Base-by-base conservation (phyloP, 2,113 vertebrate species). In the Panthera tigris region DNA sequence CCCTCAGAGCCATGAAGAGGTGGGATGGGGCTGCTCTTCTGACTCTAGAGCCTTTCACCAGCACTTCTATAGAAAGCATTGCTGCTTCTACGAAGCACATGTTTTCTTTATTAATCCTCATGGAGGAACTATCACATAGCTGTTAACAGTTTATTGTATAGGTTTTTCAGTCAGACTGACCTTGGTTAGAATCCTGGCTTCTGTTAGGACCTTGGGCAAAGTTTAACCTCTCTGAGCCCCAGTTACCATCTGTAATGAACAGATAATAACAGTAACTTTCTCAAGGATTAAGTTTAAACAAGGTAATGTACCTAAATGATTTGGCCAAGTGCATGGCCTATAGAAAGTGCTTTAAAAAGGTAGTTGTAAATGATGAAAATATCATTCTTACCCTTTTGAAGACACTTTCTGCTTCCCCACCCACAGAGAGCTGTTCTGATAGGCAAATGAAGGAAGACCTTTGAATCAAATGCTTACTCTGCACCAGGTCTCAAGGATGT, bases 161-260 rank as follows among this genome's bases (percentile, higher is more conserved):
- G 63, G 29, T 7, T 74, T 55, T 50, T 27, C 41, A 94, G 52
- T 93, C 52, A 93, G 36, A 80, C 16, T 85, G n/a, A 71, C 33
- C 83, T 92, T 48, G 10, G 41, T 71, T 95, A 84, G 76, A 66
- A 76, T 79, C 39, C 74, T 84, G 90, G 48, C 50, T 93, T 86
- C 86, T 3, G 9, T n/a, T 27, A n/a, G 80, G 69, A 90, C 63
- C 55, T 86, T 55, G 13, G 52, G 48, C 25, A 68, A 91, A 93
- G 52, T 45, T 31, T 81, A 93, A 91, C 63, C 55, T 93, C 57
- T 78, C 52, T 39, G 63, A 96, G 48, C 14, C 78, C 23, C 79
- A 31, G 48, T 83, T 89, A 76, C 16, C 25, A 80, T 80, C 61
- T 13, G 15, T n/a, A 69, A 68, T 41, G 76, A 96, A 61, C 79